Evolutionary conservation across 2,113 vertebrate species (phyloP), one percentile per base, ranked within the genome.

Genomic region (Sterna hirundo): DNA sequence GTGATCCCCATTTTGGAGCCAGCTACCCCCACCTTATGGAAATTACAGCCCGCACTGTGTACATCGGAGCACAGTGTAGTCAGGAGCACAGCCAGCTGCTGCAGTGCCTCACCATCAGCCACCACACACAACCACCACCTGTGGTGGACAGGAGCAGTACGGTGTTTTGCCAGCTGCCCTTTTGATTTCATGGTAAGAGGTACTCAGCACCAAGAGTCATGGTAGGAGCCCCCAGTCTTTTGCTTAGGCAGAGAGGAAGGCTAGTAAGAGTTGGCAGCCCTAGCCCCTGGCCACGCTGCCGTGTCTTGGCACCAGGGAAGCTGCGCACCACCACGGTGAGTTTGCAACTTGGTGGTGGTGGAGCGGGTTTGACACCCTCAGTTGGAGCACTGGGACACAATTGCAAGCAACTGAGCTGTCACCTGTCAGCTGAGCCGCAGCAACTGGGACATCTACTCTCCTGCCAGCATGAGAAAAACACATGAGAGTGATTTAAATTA

Each of bases 271-370:
- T 17, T 34, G 26, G 55, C 34, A 69, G 65, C 52, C 60, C 30
- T 34, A 81, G 60, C 2, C 15, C 20, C 15, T 61, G 58, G 14
- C n/a, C 55, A 54, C 22, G 11, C 5, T 57, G n/a, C 17, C 1
- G 0, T 13, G 22, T 57, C 42, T 83, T 21, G 60, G 47, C n/a
- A 65, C 13, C 49, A 79, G 14, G 34, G 12, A 94, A 85, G 34
- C 27, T 27, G 65, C 60, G 54, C 34, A 36, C 15, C 52, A 55
- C 8, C 0, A 0, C 0, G 0, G 15, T 34, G 32, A 78, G 32
- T 26, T 57, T 46, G 51, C 15, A 77, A 11, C 13, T 15, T 65
- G 44, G 40, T 84, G 44, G 46, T 83, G 55, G 46, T 32, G 75
- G 52, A 51, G 46, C 26, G 44, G 42, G 47, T 57, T 12, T 36